Evolutionary conservation across 2,113 vertebrate species (phyloP).

Genomic region (Catagonus wagneri): DNA sequence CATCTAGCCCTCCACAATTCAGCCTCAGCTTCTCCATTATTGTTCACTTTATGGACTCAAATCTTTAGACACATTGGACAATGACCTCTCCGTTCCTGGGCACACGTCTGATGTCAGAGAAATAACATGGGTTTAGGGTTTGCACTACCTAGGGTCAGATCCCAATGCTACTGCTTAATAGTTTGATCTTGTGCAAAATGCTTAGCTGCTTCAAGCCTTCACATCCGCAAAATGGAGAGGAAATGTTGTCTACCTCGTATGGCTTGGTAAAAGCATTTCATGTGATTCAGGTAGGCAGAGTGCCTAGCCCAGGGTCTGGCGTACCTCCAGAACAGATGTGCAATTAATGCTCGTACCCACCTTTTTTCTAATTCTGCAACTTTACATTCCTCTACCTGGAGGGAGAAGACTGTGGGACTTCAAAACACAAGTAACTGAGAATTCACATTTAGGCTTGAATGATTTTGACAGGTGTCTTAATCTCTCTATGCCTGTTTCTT

Average conservation of each 20-base stretch:
- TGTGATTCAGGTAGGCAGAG: background rate
- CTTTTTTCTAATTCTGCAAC: background rate
- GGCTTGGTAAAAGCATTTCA: background rate
- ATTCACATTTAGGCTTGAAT: background rate
- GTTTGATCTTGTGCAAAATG: background rate
- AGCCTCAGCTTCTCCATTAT: background rate
- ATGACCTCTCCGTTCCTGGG: background rate
- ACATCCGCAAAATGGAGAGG: background rate
- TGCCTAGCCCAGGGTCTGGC: background rate
- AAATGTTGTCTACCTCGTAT: background rate
- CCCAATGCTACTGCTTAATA: background rate
- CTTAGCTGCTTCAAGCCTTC: background rate
- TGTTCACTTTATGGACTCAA: background rate
- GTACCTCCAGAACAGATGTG: background rate
- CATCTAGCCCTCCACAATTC: background rate
- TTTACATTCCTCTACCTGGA: background rate
- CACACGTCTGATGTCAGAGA: background rate
- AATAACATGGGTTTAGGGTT: background rate
- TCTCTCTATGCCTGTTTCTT: constrained; percentile 28
- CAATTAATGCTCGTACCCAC: background rate
- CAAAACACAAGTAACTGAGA: background rate
- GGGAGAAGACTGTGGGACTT: background rate
- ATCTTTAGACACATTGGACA: background rate
- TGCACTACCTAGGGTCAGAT: background rate
- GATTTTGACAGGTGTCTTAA: background rate